These are phyloP conservation scores for Sepiola atlantica DNA, from an alignment of 2,888 invertebrate species.

Conservation along the genomic window DNA sequence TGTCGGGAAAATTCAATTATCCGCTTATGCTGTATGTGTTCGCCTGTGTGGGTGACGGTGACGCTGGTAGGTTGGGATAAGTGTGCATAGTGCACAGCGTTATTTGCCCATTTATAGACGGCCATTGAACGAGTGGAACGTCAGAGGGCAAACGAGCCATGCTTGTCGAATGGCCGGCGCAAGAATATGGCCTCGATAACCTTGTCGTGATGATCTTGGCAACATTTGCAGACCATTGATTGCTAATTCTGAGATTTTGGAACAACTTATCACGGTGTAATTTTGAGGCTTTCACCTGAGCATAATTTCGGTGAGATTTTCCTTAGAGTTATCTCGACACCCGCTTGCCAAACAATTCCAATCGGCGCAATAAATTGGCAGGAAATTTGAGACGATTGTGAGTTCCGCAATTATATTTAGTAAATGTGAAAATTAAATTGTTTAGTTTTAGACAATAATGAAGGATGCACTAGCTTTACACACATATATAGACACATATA, in stretches of 20 bases:
- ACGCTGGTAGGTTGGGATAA: background rate
- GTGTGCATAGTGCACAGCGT: background rate
- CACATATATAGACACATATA: background rate
- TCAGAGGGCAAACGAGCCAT: background rate
- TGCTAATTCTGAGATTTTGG: slow-evolving; percentile 20
- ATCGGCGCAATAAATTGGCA: background rate
- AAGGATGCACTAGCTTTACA: background rate
- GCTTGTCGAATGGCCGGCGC: background rate
- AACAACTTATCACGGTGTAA: background rate
- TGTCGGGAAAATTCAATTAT: background rate
- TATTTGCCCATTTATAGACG: background rate
- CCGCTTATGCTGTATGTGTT: background rate
- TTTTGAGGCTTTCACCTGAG: slow-evolving; percentile 32
- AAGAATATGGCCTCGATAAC: background rate
- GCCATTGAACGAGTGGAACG: background rate
- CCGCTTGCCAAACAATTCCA: background rate
- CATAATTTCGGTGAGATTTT: background rate
- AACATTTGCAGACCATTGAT: background rate
- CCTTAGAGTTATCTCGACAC: background rate
- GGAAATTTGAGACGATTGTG: background rate
- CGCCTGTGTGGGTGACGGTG: background rate
- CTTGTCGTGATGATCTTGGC: slow-evolving; percentile 32
- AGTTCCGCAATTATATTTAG: background rate
- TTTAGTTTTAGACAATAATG: background rate
- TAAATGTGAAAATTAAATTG: slow-evolving; percentile 32